Percentiles rank a stretch among this genome's conserved stretches.
Evolutionary conservation across 1,140 invertebrate species (phyloP).

Genomic region (Aradophagus sp.): DNA sequence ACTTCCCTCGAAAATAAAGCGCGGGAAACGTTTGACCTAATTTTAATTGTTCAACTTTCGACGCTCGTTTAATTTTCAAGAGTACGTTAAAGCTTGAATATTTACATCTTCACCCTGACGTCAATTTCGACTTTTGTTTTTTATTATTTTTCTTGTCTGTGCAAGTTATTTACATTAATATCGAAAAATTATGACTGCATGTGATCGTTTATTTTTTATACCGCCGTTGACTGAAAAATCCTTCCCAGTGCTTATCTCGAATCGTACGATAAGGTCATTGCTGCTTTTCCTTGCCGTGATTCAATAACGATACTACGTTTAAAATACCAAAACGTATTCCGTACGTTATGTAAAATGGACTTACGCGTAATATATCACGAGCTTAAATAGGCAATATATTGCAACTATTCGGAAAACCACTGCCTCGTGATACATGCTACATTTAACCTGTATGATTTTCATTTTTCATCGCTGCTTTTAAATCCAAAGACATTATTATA

Average conservation of each 20-base stretch:
- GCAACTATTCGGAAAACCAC: slow-evolving; percentile 55
- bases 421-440: slow-evolving; percentile 55
- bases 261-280: slow-evolving; percentile 41
- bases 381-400: slow-evolving; percentile 57
- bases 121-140: no score
- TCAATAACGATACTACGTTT: slow-evolving; percentile 53
- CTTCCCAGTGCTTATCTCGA: slow-evolving; percentile 43
- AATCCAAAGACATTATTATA: slow-evolving; percentile 51
- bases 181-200: slow-evolving; percentile 41
- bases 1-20: slow-evolving; percentile 3
- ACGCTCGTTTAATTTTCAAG: no score
- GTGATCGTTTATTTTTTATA: slow-evolving; percentile 47
- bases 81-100: no score
- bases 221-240: slow-evolving; percentile 26
- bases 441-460: slow-evolving; percentile 55
- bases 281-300: slow-evolving; percentile 30
- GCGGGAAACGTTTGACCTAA: slow-evolving; percentile 3
- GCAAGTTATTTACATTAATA: slow-evolving; percentile 50
- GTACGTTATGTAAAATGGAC: slow-evolving; percentile 55
- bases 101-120: no score
- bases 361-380: slow-evolving; percentile 51
- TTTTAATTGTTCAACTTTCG: slow-evolving; percentile 27
- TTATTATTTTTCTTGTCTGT: no score
- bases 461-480: slow-evolving; percentile 52
- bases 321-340: slow-evolving; percentile 46